Evolutionary conservation across 2,888 invertebrate genomes (phyloP).

Genomic region (Bibio marci): DNA sequence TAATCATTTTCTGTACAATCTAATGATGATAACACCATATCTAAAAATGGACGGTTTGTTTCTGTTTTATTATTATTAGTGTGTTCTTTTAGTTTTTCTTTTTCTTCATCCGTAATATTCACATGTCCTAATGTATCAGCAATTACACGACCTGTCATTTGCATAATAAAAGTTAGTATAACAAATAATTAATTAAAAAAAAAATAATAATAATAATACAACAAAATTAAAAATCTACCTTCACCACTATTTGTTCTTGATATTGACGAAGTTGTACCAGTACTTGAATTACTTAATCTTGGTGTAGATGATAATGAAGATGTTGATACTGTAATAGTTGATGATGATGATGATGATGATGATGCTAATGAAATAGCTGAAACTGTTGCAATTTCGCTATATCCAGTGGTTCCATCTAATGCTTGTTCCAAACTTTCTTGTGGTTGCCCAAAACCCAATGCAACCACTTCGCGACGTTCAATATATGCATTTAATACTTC

Average conservation of each 20-base stretch:
- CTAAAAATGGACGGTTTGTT: slow-evolving; percentile 48
- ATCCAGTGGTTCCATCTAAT: slow-evolving; percentile 33
- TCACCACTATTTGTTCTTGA: background rate
- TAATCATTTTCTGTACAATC: slow-evolving; percentile 91
- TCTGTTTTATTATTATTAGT: slow-evolving; percentile 8
- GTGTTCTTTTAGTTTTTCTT: slow-evolving; percentile 39
- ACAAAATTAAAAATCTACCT: background rate
- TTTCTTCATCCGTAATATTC: slow-evolving; percentile 90
- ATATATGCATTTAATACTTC: slow-evolving; percentile 48
- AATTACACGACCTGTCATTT: no score
- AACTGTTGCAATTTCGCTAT: background rate
- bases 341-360: no score
- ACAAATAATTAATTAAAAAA: no score
- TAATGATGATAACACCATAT: slow-evolving; percentile 72
- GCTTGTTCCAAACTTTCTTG: slow-evolving; percentile 61
- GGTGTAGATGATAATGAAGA: no score
- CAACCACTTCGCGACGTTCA: slow-evolving; percentile 37
- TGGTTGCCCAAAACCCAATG: slow-evolving; percentile 50
- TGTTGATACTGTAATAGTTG: slow-evolving; percentile 9
- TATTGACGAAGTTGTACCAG: no score
- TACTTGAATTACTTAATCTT: no score
- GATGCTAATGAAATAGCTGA: no score
- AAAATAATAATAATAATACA: no score
- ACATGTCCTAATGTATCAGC: slow-evolving; percentile 35
- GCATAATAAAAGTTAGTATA: no score